These are phyloP conservation scores for Chaetura pelagica DNA, from an alignment of 2,113 vertebrate species.

Conservation along the genomic window DNA sequence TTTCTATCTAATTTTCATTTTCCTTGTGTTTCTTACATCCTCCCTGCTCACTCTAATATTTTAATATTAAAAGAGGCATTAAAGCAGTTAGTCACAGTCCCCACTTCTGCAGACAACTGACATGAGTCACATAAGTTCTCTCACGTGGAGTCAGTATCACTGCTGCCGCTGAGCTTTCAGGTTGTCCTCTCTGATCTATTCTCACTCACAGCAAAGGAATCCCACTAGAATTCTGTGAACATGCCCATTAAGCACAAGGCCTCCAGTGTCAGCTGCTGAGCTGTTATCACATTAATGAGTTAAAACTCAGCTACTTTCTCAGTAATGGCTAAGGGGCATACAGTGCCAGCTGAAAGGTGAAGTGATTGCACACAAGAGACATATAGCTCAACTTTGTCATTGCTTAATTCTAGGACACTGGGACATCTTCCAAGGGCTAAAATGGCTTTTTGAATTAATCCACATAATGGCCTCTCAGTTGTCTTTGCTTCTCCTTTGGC, in stretches of 20 bases:
- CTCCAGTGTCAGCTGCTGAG: neutral
- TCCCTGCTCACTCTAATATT: neutral
- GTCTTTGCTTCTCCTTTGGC: conserved; percentile 24
- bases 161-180: conserved; percentile 22
- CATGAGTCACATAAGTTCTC: neutral
- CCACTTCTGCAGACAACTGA: neutral
- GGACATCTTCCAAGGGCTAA: conserved; percentile 44
- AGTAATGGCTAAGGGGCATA: conserved; percentile 13
- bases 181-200: conserved; percentile 15
- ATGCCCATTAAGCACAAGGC: neutral
- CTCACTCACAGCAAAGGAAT: conserved; percentile 17
- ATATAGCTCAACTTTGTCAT: conserved; percentile 47
- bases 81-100: neutral
- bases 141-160: neutral
- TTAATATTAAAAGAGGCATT: neutral
- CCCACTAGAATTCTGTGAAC: conserved; percentile 20
- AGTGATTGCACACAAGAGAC: conserved; percentile 33
- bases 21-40: neutral
- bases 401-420: conserved; percentile 47
- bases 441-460: conserved; percentile 56
- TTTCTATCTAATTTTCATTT: neutral
- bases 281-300: conserved; percentile 49
- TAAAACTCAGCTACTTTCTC: conserved; percentile 47
- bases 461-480: conserved; percentile 20
- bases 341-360: conserved; percentile 36